phyloP scores from a whole-genome alignment of 2,797 vertebrate genomes.

The Platyrinchus mystaceus region DNA sequence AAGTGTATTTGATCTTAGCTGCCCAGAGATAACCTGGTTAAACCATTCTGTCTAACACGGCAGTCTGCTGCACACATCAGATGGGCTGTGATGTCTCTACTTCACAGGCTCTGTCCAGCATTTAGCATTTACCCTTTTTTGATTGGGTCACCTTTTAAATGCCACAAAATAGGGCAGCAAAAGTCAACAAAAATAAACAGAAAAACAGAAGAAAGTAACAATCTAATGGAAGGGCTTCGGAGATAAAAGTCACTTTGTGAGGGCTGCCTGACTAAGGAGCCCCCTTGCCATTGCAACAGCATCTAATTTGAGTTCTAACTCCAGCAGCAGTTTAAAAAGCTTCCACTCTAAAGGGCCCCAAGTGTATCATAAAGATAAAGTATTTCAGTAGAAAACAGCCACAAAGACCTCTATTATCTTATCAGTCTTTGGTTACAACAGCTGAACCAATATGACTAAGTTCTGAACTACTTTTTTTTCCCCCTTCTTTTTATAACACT shows the following conservation, averaged over 20 bases:
- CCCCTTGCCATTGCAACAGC: slow-evolving; percentile 74
- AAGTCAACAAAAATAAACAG: slow-evolving; percentile 88
- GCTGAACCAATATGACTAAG: slow-evolving; percentile 95
- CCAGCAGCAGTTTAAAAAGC: slow-evolving; percentile 90
- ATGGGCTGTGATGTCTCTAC: slow-evolving; percentile 77
- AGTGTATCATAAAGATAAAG: slow-evolving; percentile 98
- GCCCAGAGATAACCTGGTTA: slow-evolving; percentile 71
- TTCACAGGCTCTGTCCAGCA: slow-evolving; percentile 74
- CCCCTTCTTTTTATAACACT: slow-evolving; percentile 78
- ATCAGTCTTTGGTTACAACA: slow-evolving; percentile 92
- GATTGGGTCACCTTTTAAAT: slow-evolving; percentile 85
- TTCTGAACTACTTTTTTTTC: slow-evolving; percentile 89
- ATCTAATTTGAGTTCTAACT: slow-evolving; percentile 96
- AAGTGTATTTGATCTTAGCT: slow-evolving; percentile 74
- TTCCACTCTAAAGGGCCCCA: slow-evolving; percentile 94
- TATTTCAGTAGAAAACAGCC: slow-evolving; percentile 91
- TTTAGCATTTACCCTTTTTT: slow-evolving; percentile 84
- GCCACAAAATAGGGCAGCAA: slow-evolving; percentile 89
- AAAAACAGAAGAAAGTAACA: slow-evolving; percentile 79
- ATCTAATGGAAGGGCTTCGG: slow-evolving; percentile 81
- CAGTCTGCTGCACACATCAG: slow-evolving; percentile 70
- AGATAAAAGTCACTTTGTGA: slow-evolving; percentile 98
- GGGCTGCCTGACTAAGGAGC: slow-evolving; percentile 84
- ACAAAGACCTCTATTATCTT: slow-evolving; percentile 98
- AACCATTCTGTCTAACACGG: slow-evolving; percentile 53